phyloP scores from a whole-genome alignment of 2,888 invertebrate genomes.

The Podabrus alpinus region DNA sequence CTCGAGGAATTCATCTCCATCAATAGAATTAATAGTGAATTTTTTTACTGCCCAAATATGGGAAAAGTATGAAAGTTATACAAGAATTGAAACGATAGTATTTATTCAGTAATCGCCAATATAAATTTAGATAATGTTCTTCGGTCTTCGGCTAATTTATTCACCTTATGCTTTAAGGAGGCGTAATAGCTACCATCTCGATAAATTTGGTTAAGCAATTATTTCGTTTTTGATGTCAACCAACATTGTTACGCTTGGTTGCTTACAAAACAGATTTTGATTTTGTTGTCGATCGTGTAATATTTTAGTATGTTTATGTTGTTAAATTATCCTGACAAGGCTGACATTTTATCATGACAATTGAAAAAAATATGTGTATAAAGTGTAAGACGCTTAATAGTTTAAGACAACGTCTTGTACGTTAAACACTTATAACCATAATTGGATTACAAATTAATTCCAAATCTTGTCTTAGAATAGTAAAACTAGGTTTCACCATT shows the following conservation, averaged over 20 bases:
- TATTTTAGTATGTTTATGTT: conserved; percentile 21
- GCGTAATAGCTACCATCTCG: background rate
- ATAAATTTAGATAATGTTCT: background rate
- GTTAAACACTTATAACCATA: conserved; percentile 37
- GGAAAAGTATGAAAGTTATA: background rate
- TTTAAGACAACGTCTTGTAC: conserved; percentile 42
- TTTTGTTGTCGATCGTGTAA: conserved; percentile 13
- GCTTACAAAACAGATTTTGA: conserved; percentile 11
- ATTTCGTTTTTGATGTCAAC: conserved; percentile 1
- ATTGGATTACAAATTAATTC: conserved; percentile 31
- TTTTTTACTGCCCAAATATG: background rate
- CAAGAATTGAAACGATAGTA: background rate
- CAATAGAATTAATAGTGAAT: background rate
- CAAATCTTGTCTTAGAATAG: conserved; percentile 11
- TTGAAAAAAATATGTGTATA: conserved; percentile 45
- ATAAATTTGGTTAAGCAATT: conserved; percentile 12
- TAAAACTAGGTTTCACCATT: background rate
- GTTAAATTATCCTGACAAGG: conserved; percentile 34
- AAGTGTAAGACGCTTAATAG: conserved; percentile 43
- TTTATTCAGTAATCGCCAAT: background rate
- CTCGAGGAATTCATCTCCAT: background rate
- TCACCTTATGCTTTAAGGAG: background rate
- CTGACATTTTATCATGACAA: conserved; percentile 45
- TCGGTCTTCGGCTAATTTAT: background rate
- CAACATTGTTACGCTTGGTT: conserved; percentile 4